Base-by-base conservation (phyloP, 2,113 vertebrate species). In the Oncorhynchus masou region DNA sequence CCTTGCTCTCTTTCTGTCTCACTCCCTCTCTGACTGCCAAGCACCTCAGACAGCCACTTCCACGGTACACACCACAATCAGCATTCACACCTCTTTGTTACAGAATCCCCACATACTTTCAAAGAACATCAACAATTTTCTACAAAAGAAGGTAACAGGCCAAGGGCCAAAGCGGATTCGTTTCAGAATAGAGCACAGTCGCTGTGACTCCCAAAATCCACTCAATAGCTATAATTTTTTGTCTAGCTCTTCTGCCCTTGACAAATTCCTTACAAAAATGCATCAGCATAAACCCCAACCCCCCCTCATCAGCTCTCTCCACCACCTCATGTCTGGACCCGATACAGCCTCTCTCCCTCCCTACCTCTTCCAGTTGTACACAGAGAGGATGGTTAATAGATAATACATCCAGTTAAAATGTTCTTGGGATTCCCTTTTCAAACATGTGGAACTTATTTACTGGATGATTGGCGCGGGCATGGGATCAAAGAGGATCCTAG, bases 361-460 rank as follows among this genome's bases (percentile, higher is more conserved):
- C 75, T 71, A 77, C 72, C 79, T 67, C 22, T 57, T 72, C 62
- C 60, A 71, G 48, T 83, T 49, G 67, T 79, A 76, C 51, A 59
- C 49, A 70, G 75, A 84, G 76, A 83, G 79, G n/a, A 49, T 7
- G 24, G 39, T 74, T 89, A 77, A 82, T 86, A 85, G 83, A 87
- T 80, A 80, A 89, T 87, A 80, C 81, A 84, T 82, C 83, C 68
- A 70, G 83, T 85, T 86, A 83, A 79, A 75, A 76, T 83, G 82
- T 84, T 88, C 78, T 79, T 79, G 87, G 86, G 90, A 90, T 89
- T 90, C 87, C 86, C 84, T 86, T 83, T 73, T 79, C 76, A 70
- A 79, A 84, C 85, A 90, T 82, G 74, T 80, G 89, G 84, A 88
- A 90, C 67, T 71, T 54, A 89, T 90, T 88, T 82, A 68, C 71